These are phyloP conservation scores for Spermophilus dauricus DNA, from an alignment of 2,113 vertebrate genomes.

Conservation along the genomic window DNA sequence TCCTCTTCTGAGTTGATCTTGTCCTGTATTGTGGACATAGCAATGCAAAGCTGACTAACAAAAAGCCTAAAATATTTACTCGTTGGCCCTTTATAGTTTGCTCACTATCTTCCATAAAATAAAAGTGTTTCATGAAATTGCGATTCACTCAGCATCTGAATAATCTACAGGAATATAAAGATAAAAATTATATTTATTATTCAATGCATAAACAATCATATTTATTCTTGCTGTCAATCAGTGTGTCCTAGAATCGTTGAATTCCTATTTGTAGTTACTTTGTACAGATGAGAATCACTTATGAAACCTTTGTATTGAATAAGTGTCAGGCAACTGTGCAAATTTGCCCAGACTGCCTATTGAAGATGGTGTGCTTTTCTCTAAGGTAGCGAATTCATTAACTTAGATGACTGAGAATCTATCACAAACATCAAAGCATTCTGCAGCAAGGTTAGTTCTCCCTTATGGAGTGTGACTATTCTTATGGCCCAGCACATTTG, in stretches of 20 bases:
- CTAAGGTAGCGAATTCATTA: neutral
- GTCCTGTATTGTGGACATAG: too few relatives aligned
- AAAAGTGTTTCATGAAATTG: neutral
- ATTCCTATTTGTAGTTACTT: neutral
- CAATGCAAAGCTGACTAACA: too few relatives aligned
- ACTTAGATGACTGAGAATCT: neutral
- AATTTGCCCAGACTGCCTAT: neutral
- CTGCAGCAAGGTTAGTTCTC: neutral
- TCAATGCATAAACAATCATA: neutral
- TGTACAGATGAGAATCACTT: constrained; percentile 27
- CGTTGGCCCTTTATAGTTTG: neutral
- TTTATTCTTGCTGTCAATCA: neutral
- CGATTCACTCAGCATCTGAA: neutral
- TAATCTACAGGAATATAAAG: neutral
- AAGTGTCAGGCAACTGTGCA: neutral
- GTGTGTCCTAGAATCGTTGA: neutral
- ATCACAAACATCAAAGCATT: neutral
- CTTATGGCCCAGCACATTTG: neutral
- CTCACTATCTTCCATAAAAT: neutral
- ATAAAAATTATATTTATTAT: constrained; percentile 2
- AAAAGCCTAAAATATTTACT: neutral
- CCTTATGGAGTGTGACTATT: neutral
- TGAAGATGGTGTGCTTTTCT: neutral
- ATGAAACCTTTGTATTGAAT: neutral
- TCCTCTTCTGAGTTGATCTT: too few relatives aligned